Evolutionary conservation across 2,888 invertebrate genomes (phyloP).

Genomic region (Drosophila nigricruria): DNA sequence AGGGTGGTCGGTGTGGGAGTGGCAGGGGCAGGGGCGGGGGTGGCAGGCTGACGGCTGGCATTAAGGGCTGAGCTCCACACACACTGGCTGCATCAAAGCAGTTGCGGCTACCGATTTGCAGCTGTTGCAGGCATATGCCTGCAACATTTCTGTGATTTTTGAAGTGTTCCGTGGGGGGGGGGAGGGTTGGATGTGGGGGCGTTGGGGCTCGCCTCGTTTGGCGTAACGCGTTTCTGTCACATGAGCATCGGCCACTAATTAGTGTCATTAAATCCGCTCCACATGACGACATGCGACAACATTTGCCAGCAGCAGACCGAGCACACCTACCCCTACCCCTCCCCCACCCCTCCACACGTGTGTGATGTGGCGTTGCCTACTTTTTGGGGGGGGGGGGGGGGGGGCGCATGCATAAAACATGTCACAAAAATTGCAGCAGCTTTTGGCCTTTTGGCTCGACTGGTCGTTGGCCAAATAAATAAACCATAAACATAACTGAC

Average conservation of each 20-base stretch:
- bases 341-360: background rate
- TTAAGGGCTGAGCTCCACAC: constrained; percentile 8
- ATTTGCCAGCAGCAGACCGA: constrained; percentile 34
- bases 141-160: constrained; percentile 47
- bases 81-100: constrained; percentile 28
- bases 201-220: constrained; percentile 11
- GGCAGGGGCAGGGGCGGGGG: background rate
- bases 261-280: constrained; percentile 85
- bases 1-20: constrained; percentile 28
- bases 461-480: constrained; percentile 67
- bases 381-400: no score
- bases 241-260: constrained; percentile 85
- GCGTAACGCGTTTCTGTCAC: constrained; percentile 84
- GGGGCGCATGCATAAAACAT: constrained; percentile 61
- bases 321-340: background rate
- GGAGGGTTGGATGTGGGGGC: background rate
- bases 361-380: constrained; percentile 21
- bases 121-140: constrained; percentile 66
- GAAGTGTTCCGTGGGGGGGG: background rate
- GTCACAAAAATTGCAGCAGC: constrained; percentile 69
- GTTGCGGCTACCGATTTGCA: constrained; percentile 49
- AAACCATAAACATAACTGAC: constrained; percentile 75
- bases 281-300: constrained; percentile 72
- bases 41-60: background rate
- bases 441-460: background rate